Conservation (phyloP, 2,888 invertebrate species). For the Lampropteryx suffumata region DNA sequence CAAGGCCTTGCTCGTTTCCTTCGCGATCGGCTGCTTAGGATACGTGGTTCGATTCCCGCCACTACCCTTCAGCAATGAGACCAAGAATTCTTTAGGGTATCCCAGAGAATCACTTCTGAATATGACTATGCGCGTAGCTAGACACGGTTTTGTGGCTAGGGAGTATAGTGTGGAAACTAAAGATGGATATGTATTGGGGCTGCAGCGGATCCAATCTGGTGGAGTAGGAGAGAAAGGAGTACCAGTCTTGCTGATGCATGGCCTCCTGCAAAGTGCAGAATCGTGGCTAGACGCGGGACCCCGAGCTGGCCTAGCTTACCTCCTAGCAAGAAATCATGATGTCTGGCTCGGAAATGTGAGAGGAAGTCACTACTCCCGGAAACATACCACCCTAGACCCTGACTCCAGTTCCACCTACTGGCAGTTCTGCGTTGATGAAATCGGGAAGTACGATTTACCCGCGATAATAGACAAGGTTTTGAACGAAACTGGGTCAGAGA, state of each 20-base stretch:
- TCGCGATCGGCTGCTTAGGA: conserved; percentile 28
- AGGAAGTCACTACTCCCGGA: conserved; percentile 64
- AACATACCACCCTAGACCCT: conserved; percentile 67
- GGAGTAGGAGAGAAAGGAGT: conserved; percentile 30
- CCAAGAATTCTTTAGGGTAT: conserved; percentile 33
- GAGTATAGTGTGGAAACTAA: conserved; percentile 57
- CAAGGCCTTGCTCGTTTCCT: conserved; percentile 21
- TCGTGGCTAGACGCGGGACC: conserved; percentile 64
- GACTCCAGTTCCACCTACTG: conserved; percentile 72
- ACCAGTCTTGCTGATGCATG: conserved; percentile 65
- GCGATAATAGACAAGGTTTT: conserved; percentile 72
- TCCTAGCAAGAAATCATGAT: conserved; percentile 42
- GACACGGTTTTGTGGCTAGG: conserved; percentile 53
- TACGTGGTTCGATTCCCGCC: conserved; percentile 21
- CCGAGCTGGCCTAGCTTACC: conserved; percentile 43
- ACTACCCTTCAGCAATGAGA: conserved; percentile 26
- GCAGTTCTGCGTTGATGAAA: conserved; percentile 89
- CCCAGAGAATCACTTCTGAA: conserved; percentile 32
- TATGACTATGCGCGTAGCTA: conserved; percentile 29
- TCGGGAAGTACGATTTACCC: conserved; percentile 89
- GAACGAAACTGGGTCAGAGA: conserved; percentile 44
- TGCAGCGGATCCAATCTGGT: conserved; percentile 40
- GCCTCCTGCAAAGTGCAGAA: conserved; percentile 59
- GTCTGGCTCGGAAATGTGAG: conserved; percentile 40
- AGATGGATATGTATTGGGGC: conserved; percentile 61